Evolutionary conservation across 2,113 vertebrate species (phyloP).

Genomic region (Ibidorhyncha struthersii): DNA sequence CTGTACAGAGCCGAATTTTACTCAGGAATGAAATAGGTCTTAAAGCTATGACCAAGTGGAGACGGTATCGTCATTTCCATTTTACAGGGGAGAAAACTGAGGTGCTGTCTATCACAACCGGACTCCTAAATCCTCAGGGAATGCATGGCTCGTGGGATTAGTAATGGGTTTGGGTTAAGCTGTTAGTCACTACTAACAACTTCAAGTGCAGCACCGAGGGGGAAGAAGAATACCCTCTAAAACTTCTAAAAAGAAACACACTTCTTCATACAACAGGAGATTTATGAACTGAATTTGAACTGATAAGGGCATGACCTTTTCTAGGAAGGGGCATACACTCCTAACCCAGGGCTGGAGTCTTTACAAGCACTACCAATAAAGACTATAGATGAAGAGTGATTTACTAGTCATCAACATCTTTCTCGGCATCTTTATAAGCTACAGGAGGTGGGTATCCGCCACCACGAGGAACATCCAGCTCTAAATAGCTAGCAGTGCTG

Average conservation of each 20-base stretch:
- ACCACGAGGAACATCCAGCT: not conserved
- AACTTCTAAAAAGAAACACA: not conserved
- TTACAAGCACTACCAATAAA: slow-evolving; percentile 6
- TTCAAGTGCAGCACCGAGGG: not conserved
- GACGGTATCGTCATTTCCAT: not conserved
- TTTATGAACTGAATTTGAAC: slow-evolving; percentile 50
- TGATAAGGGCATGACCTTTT: slow-evolving; percentile 31
- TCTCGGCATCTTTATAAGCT: slow-evolving; percentile 29
- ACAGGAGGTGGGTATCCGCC: slow-evolving; percentile 1
- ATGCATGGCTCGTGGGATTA: not conserved
- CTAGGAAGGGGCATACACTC: not conserved
- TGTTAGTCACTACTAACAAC: not conserved
- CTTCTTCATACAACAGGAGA: not conserved
- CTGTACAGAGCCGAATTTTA: not conserved
- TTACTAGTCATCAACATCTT: slow-evolving; percentile 43
- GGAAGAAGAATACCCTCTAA: not conserved
- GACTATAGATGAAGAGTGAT: slow-evolving; percentile 17
- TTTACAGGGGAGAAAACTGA: not conserved
- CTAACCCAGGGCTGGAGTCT: not conserved
- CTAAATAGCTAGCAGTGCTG: not conserved
- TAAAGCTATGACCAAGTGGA: not conserved
- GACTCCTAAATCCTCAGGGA: not conserved
- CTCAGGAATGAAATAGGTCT: not conserved
- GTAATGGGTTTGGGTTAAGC: not conserved
- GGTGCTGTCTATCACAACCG: not conserved